Base-by-base conservation (phyloP, 2,888 invertebrate species). In the Polydrusus tereticollis region DNA sequence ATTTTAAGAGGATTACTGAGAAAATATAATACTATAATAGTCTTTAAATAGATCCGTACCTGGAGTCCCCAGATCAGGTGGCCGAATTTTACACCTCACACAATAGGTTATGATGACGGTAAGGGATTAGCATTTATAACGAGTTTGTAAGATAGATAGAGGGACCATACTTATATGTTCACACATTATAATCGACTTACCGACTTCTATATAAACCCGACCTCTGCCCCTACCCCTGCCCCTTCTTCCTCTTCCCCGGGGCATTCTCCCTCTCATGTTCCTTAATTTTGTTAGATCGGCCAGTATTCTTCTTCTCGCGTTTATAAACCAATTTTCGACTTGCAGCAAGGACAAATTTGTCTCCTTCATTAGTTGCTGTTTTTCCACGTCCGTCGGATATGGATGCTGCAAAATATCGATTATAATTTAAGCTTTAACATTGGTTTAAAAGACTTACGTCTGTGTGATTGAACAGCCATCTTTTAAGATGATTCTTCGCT, bases 401-500 rank as follows among this genome's bases (percentile, higher is more conserved):
- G 81, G 81, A 72, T 81, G 81, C 80, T 81, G 60, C 23, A 72
- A 77, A 73, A 69, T 52, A 64, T 43, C 21, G 8, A 63, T 41
- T 57, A n/a, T 38, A n/a, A 50, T n/a, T n/a, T n/a, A n/a, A n/a
- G n/a, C n/a, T n/a, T n/a, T n/a, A n/a, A n/a, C n/a, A n/a, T n/a
- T n/a, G n/a, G n/a, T n/a, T n/a, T n/a, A n/a, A n/a, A n/a, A n/a
- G 55, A 78, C 78, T 80, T 77, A 81, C 81, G 69, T 82, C 80
- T 68, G 80, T 80, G 60, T 82, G 82, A 33, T 77, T 75, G 63
- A 81, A 82, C 8, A 82, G 72, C 82, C 82, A 82, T 50, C 77
- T 75, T 68, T 81, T 81, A 21, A 82, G 67, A 66, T 81, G 80
- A 58, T 81, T 82, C 70, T 82, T 82, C 0, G 82, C 82, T 72